A percentile compares a stretch with the other conserved stretches of the same genome.
Evolutionary conservation across 2,888 invertebrate genomes (phyloP).

Genomic region (Phania funesta): DNA sequence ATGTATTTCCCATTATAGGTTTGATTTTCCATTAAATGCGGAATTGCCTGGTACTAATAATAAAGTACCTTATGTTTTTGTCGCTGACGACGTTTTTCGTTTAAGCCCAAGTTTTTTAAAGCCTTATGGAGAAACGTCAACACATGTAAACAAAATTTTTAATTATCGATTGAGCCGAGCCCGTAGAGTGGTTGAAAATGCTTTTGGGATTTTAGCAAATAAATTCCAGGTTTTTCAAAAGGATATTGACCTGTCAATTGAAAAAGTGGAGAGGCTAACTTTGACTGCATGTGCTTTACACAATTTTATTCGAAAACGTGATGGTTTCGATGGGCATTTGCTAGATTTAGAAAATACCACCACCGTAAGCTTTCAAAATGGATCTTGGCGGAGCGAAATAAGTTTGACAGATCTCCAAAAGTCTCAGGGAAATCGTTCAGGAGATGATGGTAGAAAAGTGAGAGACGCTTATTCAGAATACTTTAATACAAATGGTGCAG

Average conservation of each 20-base stretch:
- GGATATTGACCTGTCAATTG: neutral
- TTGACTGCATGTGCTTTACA: neutral
- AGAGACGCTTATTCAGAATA: neutral
- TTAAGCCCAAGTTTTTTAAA: neutral
- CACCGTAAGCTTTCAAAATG: neutral
- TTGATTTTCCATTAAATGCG: neutral
- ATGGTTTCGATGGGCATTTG: neutral
- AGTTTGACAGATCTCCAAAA: neutral
- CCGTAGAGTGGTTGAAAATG: too few relatives aligned
- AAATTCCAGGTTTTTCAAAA: slow-evolving; percentile 1
- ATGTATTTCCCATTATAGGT: neutral
- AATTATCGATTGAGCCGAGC: neutral
- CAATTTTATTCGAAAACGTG: neutral
- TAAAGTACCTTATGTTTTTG: neutral
- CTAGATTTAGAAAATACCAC: neutral
- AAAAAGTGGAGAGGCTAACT: neutral
- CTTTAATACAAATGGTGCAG: neutral
- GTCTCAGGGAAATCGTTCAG: too few relatives aligned
- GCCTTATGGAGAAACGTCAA: neutral
- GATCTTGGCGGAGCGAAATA: neutral
- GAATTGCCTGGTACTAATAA: neutral
- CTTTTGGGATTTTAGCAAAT: neutral
- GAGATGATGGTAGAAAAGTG: neutral
- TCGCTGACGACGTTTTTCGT: slow-evolving; percentile 5
- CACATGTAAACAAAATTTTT: neutral